These are phyloP conservation scores for Gymnocheta viridis DNA, from an alignment of 2,888 invertebrate species.

Conservation along the genomic window DNA sequence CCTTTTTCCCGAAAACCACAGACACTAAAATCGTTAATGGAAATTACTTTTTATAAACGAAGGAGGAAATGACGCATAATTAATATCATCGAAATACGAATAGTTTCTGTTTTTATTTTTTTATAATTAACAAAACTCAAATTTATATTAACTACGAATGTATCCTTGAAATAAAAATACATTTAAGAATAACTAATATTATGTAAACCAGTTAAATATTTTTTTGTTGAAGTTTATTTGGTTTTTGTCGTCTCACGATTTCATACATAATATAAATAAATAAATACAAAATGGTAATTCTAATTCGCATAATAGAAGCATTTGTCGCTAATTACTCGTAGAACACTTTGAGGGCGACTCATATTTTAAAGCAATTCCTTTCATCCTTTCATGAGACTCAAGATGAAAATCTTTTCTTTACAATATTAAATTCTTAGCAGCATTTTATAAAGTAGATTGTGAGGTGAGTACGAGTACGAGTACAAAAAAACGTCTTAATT, in stretches of 20 bases:
- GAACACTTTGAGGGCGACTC: not conserved
- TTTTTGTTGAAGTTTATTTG: no score
- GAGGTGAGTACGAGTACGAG: no score
- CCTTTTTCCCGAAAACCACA: no score
- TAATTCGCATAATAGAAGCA: not conserved
- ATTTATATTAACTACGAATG: not conserved
- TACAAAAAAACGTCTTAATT: no score
- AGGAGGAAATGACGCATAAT: no score
- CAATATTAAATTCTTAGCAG: no score
- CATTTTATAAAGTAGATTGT: no score
- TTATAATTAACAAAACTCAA: not conserved
- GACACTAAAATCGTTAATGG: no score
- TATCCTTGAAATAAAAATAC: not conserved
- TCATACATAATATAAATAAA: not conserved
- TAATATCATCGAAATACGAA: not conserved
- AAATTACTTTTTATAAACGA: no score
- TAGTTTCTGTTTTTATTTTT: not conserved
- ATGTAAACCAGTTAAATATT: not conserved
- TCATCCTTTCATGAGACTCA: not conserved
- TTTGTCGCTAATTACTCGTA: slow-evolving; percentile 30
- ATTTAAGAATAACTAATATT: not conserved
- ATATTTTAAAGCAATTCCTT: not conserved
- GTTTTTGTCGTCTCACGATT: no score
- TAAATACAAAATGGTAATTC: not conserved
- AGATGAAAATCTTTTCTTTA: not conserved